Evolutionary conservation across 2,113 vertebrate species (phyloP), one percentile per base, ranked within the genome.

Genomic region (Siniperca knerii): DNA sequence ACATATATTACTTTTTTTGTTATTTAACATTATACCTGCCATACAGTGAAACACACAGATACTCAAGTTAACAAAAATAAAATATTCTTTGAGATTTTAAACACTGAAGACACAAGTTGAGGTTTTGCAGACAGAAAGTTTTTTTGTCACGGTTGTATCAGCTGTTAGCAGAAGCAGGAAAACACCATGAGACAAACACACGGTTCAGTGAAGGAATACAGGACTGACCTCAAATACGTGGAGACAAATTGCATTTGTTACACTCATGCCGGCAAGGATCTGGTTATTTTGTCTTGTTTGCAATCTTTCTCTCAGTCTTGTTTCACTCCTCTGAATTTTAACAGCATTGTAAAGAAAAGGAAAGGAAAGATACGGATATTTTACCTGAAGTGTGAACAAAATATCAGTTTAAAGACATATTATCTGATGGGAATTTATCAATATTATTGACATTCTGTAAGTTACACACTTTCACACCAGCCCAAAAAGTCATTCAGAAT

Each of bases 31-130:
- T 73, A 89, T 68, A 93, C 54, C 87, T 83, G 83, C 23, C 87
- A 74, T n/a, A 93, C 83, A 86, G 73, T 35, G 46, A 88, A 44
- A 85, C 74, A 91, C 82, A 94, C 84, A 86, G 77, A 79, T 37
- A 91, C 85, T 75, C 40, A 75, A 48, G 67, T 73, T 72, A 83
- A 82, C 62, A 81, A 78, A 92, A 88, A 82, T 70, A 82, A 86
- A 62, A 72, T 25, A 62, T n/a, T 0, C 37, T 65, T 71, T 71
- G 40, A 77, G 72, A 73, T 74, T 89, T 81, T 40, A 72, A 69
- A 91, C 87, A 94, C 86, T 86, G 72, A 89, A 76, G 78, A 92
- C 90, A 90, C 89, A 72, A 33, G 77, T 82, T 69, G 85, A 91
- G 80, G 84, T 84, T 91, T 90, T 80, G 86, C 91, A 86, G 84